Conservation (phyloP, 2,113 vertebrate species). For the Furnarius figulus region DNA sequence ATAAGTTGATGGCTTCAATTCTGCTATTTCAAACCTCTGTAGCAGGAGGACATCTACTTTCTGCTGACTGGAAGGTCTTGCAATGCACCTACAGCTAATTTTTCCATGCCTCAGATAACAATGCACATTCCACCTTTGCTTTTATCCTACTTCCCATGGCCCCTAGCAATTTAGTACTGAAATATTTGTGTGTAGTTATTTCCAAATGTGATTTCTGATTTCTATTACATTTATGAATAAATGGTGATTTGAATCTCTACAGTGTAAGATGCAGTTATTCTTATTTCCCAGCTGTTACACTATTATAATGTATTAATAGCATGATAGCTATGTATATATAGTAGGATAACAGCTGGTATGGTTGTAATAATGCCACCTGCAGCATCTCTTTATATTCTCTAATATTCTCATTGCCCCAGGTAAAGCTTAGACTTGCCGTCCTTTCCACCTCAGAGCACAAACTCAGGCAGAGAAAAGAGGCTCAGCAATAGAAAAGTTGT, state of each 20-base stretch:
- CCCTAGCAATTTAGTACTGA: background rate
- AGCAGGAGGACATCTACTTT: background rate
- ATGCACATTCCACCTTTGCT: background rate
- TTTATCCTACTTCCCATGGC: background rate
- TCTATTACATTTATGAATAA: background rate
- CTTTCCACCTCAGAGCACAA: background rate
- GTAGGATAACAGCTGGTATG: background rate
- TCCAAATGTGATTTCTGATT: background rate
- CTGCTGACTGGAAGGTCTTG: background rate
- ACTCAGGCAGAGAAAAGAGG: background rate
- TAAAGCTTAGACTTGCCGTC: background rate
- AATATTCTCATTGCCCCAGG: background rate
- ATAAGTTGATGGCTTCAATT: background rate
- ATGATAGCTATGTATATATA: background rate
- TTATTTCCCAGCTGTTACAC: background rate
- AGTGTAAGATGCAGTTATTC: background rate
- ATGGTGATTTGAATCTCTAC: background rate
- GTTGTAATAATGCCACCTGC: background rate
- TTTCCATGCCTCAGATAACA: background rate
- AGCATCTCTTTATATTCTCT: background rate
- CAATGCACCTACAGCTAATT: background rate
- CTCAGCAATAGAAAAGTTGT: background rate
- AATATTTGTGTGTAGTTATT: background rate
- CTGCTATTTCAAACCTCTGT: background rate
- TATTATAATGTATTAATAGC: background rate